Evolutionary conservation across 2,113 vertebrate genomes (phyloP).

Genomic region (Cathartes aura): DNA sequence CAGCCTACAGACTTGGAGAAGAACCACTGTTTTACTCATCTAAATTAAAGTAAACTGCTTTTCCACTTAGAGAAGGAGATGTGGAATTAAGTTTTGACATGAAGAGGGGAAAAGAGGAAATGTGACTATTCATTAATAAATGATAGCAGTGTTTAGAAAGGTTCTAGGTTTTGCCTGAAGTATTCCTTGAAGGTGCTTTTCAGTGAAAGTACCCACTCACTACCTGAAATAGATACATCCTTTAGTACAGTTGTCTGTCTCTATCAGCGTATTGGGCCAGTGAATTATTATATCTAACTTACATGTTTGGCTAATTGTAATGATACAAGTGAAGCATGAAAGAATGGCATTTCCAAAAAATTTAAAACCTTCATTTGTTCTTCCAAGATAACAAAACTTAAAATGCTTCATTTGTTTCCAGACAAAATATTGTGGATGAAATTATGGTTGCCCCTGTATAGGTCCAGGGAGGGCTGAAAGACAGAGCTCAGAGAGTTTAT

Average conservation of each 20-base stretch:
- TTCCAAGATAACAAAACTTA: not conserved
- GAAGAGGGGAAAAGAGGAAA: not conserved
- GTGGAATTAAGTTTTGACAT: not conserved
- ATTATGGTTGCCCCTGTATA: not conserved
- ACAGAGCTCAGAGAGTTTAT: not conserved
- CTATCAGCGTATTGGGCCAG: not conserved
- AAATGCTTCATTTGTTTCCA: not conserved
- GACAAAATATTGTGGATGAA: not conserved
- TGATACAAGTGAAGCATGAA: not conserved
- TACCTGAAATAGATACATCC: not conserved
- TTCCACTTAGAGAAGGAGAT: not conserved
- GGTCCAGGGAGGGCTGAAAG: not conserved
- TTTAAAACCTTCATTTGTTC: not conserved
- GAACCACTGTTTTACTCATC: fast-evolving
- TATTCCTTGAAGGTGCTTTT: not conserved
- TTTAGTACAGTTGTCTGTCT: not conserved
- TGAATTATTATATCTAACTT: not conserved
- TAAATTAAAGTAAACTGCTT: not conserved
- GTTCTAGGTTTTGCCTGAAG: not conserved
- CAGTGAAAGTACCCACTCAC: not conserved
- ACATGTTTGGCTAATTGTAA: not conserved
- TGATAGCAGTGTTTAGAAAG: fast-evolving
- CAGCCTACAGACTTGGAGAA: not conserved
- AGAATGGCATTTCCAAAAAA: not conserved
- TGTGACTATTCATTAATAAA: not conserved